These are phyloP conservation scores for Solen grandis DNA, from an alignment of 1,140 invertebrate species.

Conservation along the genomic window DNA sequence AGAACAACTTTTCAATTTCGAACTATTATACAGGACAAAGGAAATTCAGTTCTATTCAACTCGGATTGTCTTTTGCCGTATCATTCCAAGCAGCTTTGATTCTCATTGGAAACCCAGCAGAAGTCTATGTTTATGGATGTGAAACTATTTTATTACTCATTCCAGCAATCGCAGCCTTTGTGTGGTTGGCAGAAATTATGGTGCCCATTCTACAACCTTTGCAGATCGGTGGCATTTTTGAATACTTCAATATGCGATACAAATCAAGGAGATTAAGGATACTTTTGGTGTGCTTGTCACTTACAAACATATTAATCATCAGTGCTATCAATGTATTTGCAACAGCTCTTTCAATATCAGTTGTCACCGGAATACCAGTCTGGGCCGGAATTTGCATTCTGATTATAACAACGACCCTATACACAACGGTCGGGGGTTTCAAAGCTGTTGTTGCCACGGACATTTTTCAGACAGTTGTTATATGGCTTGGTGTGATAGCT, in stretches of 20 bases:
- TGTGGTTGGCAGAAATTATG: conserved; percentile 37
- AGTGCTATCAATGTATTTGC: no score
- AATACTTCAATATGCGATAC: no score
- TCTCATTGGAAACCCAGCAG: conserved; percentile 56
- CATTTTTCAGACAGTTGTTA: conserved; percentile 32
- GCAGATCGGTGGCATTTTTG: no score
- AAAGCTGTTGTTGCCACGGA: conserved; percentile 38
- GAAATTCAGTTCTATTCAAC: conserved; percentile 41
- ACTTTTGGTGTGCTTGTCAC: no score
- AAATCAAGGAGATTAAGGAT: no score
- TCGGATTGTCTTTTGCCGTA: conserved; percentile 55
- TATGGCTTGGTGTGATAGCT: conserved; percentile 14
- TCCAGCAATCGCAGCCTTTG: conserved; percentile 27
- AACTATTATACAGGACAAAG: conserved; percentile 88
- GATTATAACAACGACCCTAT: no score
- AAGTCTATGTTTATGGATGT: conserved; percentile 50
- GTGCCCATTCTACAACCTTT: conserved; percentile 58
- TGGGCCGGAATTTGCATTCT: no score
- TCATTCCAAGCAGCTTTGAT: conserved; percentile 57
- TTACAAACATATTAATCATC: no score
- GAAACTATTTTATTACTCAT: conserved; percentile 30
- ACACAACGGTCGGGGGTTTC: conserved; percentile 42
- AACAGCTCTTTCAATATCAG: no score
- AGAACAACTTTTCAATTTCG: conserved; percentile 88
- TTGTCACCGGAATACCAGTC: no score